Base-by-base conservation (phyloP, 2,888 invertebrate species). In the Eremobia ochroleuca region DNA sequence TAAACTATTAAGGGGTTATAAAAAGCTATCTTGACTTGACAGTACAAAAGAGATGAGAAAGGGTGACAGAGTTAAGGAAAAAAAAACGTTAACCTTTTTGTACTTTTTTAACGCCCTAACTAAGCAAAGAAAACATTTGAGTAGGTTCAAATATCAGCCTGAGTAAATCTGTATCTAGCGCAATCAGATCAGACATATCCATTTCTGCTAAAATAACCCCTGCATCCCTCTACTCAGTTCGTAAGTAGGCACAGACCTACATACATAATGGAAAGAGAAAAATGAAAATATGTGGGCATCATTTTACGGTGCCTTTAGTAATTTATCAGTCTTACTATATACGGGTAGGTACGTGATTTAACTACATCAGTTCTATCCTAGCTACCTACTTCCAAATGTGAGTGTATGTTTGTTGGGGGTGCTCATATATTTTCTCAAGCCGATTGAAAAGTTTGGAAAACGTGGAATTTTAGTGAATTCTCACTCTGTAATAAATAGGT, bases 301-400 rank as follows among this genome's bases (percentile, higher is more conserved):
- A 86, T 86, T 85, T 80, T 71, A 73, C 82, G 65, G 62, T 85
- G 88, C 88, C 86, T 82, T 86, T n/a, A 55, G 85, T 78, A 76
- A 87, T 90, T 79, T 88, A 81, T 89, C 89, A 87, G 82, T 67
- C 81, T 85, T 86, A 79, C 81, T 81, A 62, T 81, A 62, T 74
- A 70, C 71, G 76, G 37, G 73, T 69, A 86, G 34, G 69, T 67
- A 89, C 89, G 88, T 89, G 87, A 85, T 81, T 77, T 59, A 78
- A 83, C 81, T 85, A 58, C 74, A 73, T 82, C 83, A 79, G 66
- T 65, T 71, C 3, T 61, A 28, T 77, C 64, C n/a, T n/a, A n/a
- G n/a, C n/a, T n/a, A n/a, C n/a, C n/a, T 61, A 40, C 59, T 67
- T 15, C 34, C 34, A 34, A 69, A 67, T 76, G 37, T 6, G 46